Conservation (phyloP, 30 jellyfish, hydroid and myxozoan genomes). For the Hydractinia echinata region DNA sequence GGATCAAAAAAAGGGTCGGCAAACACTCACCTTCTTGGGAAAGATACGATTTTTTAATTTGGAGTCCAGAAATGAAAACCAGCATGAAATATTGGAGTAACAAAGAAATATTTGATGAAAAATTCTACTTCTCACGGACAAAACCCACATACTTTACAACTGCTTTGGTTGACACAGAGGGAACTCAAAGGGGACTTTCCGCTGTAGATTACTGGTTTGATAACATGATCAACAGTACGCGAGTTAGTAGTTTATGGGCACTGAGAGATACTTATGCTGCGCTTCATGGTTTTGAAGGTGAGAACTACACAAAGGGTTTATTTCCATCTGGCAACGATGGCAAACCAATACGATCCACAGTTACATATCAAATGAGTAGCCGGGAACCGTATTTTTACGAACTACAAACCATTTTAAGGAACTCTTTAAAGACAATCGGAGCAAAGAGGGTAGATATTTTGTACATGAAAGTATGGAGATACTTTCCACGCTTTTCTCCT, state of each 20-base stretch:
- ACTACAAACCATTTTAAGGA: slow-evolving; percentile 32
- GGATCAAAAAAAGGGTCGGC: slow-evolving; percentile 35
- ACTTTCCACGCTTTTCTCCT: slow-evolving; percentile 71
- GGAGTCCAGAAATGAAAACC: slow-evolving; percentile 82
- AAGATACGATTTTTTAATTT: slow-evolving; percentile 60
- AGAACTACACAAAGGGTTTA: slow-evolving; percentile 44
- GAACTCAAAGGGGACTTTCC: slow-evolving; percentile 53
- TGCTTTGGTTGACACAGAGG: slow-evolving; percentile 47
- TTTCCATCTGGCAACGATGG: slow-evolving; percentile 69
- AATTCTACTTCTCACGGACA: slow-evolving; percentile 28
- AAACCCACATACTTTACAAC: slow-evolving; percentile 56
- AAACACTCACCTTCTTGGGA: slow-evolving; percentile 41
- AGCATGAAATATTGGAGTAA: slow-evolving; percentile 49
- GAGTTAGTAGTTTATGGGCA: slow-evolving; percentile 78
- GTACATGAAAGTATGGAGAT: slow-evolving; percentile 55
- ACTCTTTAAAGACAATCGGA: slow-evolving; percentile 28
- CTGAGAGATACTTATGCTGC: slow-evolving; percentile 82
- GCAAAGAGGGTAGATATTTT: slow-evolving; percentile 43
- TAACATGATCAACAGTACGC: slow-evolving; percentile 39
- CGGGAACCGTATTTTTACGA: slow-evolving; percentile 37
- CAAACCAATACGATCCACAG: slow-evolving; percentile 43
- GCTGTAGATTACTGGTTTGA: slow-evolving; percentile 79
- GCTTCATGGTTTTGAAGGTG: slow-evolving; percentile 41
- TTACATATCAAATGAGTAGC: slow-evolving; percentile 69
- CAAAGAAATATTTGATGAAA: slow-evolving; percentile 32